Evolutionary conservation across 2,888 invertebrate species (phyloP).

Genomic region (Nematopogon swammerdamellus): DNA sequence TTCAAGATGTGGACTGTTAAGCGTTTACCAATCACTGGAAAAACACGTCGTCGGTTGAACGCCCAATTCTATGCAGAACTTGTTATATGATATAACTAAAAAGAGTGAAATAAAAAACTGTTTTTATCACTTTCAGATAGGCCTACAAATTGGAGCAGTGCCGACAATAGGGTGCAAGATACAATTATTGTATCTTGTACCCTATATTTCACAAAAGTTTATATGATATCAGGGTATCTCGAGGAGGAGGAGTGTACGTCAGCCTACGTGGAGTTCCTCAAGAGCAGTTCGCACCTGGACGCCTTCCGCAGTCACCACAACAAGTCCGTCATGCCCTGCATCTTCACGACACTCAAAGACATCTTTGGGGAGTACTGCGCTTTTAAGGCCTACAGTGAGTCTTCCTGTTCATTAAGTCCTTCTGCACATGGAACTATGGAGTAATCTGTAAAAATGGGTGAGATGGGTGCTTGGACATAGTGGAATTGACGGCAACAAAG

Average conservation of each 20-base stretch:
- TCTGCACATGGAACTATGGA: neutral
- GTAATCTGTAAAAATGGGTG: neutral
- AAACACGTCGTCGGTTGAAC: too few species aligned
- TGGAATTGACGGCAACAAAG: too few species aligned
- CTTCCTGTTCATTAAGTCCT: neutral
- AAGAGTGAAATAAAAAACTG: too few species aligned
- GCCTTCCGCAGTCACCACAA: constrained; percentile 44
- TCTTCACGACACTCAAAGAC: constrained; percentile 42
- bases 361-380: constrained; percentile 49
- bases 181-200: neutral
- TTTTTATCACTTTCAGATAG: too few species aligned
- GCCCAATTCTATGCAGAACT: too few species aligned
- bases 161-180: too few species aligned
- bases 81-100: too few species aligned
- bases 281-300: constrained; percentile 45
- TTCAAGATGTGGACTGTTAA: too few species aligned
- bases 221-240: constrained; percentile 33
- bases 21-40: too few species aligned
- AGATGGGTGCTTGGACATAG: too few species aligned
- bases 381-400: constrained; percentile 41
- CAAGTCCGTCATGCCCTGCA: too few species aligned
- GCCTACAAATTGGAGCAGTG: too few species aligned
- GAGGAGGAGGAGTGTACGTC: constrained; percentile 50
- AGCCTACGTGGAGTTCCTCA: constrained; percentile 47
- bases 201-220: neutral